Conservation (phyloP, 2,113 vertebrate species). For the Pygathrix nemaeus region DNA sequence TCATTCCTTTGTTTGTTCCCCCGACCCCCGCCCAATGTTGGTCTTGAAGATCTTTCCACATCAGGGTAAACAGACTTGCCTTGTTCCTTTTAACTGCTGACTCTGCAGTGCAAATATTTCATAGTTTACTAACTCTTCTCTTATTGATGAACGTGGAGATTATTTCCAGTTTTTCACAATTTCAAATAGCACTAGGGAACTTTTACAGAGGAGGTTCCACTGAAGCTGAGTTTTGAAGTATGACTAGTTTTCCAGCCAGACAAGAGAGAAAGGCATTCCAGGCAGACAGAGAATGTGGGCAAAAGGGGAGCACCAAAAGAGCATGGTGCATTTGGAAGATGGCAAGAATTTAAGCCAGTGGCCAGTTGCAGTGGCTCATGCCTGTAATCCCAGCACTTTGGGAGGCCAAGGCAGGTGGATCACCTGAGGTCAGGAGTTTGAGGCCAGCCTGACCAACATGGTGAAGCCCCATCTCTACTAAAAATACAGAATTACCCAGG, state of each 20-base stretch:
- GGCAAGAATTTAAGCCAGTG: background rate
- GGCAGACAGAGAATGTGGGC: background rate
- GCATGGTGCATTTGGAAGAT: background rate
- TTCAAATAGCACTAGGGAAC: background rate
- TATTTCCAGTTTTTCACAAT: background rate
- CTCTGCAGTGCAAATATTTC: background rate
- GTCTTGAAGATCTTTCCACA: background rate
- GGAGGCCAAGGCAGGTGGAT: too few relatives aligned
- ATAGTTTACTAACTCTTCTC: background rate
- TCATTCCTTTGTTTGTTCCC: background rate
- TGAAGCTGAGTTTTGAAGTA: background rate
- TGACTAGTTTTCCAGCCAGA: background rate
- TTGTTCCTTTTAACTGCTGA: background rate
- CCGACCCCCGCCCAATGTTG: accelerated
- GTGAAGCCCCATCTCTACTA: too few relatives aligned
- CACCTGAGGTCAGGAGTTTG: too few relatives aligned
- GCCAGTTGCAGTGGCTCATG: too few relatives aligned
- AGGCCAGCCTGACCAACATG: too few relatives aligned
- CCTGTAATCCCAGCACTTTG: too few relatives aligned
- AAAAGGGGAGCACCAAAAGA: background rate
- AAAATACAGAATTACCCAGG: too few relatives aligned
- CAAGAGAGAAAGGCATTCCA: background rate
- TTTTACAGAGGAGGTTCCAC: background rate
- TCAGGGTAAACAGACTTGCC: background rate
- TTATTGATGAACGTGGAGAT: background rate